A percentile compares a stretch with the other conserved stretches of the same genome.
Evolutionary conservation across 2,797 vertebrate genomes (phyloP).

Genomic region (Sandelia bainsii): DNA sequence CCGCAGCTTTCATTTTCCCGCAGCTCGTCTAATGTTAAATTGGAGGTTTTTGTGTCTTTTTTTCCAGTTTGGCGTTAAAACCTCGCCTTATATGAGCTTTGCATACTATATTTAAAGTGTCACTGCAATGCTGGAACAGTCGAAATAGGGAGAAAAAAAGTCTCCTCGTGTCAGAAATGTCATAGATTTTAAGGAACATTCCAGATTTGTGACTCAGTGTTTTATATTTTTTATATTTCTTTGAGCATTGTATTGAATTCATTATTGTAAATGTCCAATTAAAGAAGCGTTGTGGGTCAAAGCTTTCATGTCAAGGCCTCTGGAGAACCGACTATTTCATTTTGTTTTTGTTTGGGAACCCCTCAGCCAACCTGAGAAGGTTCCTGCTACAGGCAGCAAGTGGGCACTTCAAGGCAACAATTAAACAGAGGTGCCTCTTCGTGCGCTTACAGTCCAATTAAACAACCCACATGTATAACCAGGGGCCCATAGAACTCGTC

Average conservation of each 20-base stretch:
- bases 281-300: background rate
- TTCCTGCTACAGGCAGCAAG: constrained; percentile 14
- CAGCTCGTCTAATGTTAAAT: constrained; percentile 18
- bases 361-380: background rate
- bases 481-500: too few species aligned
- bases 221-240: background rate
- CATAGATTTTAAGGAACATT: too few species aligned
- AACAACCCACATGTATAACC: background rate
- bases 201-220: background rate
- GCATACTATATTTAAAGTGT: background rate
- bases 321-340: background rate
- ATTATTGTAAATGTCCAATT: background rate
- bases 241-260: background rate
- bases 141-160: background rate
- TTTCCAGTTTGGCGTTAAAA: constrained; percentile 10
- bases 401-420: constrained; percentile 1
- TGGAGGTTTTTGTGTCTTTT: constrained; percentile 34
- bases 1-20: constrained; percentile 67
- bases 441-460: background rate
- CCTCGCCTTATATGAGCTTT: background rate
- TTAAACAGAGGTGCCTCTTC: background rate
- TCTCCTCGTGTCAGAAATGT: background rate
- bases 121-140: too few species aligned
- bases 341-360: background rate
- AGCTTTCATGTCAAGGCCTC: background rate